A percentile compares a stretch with the other conserved stretches of the same genome.
Conservation (phyloP, 2,888 invertebrate species). For the Trachelus stipa region DNA sequence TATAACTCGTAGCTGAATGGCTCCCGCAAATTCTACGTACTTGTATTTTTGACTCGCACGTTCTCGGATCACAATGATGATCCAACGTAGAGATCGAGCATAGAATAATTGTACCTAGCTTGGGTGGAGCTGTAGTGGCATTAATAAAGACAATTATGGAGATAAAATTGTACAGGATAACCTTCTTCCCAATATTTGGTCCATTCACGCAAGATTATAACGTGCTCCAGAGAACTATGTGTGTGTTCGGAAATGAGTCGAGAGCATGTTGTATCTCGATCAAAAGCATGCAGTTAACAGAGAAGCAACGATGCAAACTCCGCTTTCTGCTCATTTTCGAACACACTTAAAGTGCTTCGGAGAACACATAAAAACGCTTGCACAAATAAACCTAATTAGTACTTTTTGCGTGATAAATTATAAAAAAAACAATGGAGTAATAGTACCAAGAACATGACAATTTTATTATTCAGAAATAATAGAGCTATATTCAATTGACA, state of each 20-base stretch:
- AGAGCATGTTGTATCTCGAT: no score
- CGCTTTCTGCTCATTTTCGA: no score
- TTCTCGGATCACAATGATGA: background rate
- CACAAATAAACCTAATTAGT: background rate
- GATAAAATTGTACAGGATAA: background rate
- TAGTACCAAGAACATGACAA: background rate
- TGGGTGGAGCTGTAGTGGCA: constrained; percentile 49
- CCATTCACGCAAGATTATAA: no score
- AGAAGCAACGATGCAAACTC: no score
- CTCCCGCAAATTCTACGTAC: constrained; percentile 34
- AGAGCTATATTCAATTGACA: background rate
- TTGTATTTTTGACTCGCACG: constrained; percentile 17
- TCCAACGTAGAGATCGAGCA: background rate
- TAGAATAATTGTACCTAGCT: constrained; percentile 54
- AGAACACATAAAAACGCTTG: no score
- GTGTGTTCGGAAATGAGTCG: no score
- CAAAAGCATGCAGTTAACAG: no score
- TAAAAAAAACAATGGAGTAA: background rate
- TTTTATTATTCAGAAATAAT: background rate
- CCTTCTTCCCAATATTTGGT: background rate
- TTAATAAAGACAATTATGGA: constrained; percentile 47
- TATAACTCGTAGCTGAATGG: constrained; percentile 42
- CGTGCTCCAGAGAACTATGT: no score
- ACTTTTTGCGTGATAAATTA: background rate
- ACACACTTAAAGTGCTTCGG: no score